Base-by-base conservation (phyloP, 1,140 invertebrate genomes). In the Microplitis mediator region DNA sequence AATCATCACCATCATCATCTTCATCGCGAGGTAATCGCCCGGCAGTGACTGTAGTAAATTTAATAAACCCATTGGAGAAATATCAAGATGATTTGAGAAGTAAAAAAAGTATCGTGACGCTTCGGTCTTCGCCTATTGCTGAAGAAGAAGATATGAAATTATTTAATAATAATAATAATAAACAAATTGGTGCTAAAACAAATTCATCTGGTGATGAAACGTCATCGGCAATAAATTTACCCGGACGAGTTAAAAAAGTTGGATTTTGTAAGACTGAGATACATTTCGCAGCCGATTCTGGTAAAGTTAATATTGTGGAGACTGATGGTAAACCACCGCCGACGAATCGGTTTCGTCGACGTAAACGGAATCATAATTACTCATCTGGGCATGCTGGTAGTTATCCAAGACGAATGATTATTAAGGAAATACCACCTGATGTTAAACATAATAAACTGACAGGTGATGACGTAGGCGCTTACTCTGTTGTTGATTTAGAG, bases 221-320 rank as follows among this genome's bases (percentile, higher is more conserved):
- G n/a, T 23, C 23, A 23, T 23, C 23, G 23, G 45, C 45, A 32
- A 32, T 58, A 52, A 61, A 64, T 51, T 54, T 67, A 31, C 65
- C 65, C 0, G 50, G 65, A 13, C 45, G 65, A 63, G 66, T 71
- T 0, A 95, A 95, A 82, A 93, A 91, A 84, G 94, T 95, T 0
- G 93, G 93, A 77, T 95, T 95, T 82, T 93, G 93, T 80, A 95
- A 95, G 87, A 95, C 93, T 0, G 94, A 95, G 86, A 90, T 95
- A 16, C 94, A 95, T 82, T 95, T 95, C 83, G 92, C 93, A 0
- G 91, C 92, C n/a, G 94, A 95, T 79, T 92, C 93, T 1, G 94
- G 94, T 0, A 91, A 91, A 76, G 92, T 95, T 0, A 94, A 95
- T 80, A 95, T 95, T 62, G 93, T 95, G n/a, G 93, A 94, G 82